Conservation (phyloP, 2,888 invertebrate species). For the Tuberolachnus salignus region DNA sequence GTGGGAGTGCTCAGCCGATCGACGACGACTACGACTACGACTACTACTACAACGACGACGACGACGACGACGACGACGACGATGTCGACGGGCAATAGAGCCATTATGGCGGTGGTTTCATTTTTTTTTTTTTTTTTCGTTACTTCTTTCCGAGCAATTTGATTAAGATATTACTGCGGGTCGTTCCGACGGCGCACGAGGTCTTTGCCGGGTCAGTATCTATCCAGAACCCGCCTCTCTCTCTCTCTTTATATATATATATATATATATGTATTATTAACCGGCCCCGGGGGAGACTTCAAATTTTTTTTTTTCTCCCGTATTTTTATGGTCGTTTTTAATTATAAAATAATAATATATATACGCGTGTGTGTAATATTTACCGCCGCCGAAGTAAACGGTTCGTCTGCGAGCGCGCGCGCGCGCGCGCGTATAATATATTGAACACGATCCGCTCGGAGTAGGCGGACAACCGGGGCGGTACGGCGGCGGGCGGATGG, state of each 20-base stretch:
- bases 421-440: neutral
- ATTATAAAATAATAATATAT: slow-evolving; percentile 48
- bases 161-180: slow-evolving; percentile 55
- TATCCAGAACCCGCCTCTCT: neutral
- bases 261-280: slow-evolving; percentile 9
- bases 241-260: too few relatives aligned
- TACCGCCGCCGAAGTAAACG: neutral
- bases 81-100: neutral
- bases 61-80: slow-evolving; percentile 39
- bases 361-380: neutral
- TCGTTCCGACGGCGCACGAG: slow-evolving; percentile 26
- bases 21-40: slow-evolving; percentile 36
- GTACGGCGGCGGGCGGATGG: neutral
- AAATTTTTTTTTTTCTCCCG: neutral
- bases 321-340: slow-evolving; percentile 49
- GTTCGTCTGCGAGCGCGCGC: too few relatives aligned
- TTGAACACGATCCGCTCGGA: neutral
- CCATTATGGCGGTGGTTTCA: neutral
- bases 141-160: slow-evolving; percentile 41
- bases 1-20: slow-evolving; percentile 31
- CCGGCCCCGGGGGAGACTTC: slow-evolving; percentile 40
- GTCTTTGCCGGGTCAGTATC: slow-evolving; percentile 29
- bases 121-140: slow-evolving; percentile 2
- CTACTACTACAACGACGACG: slow-evolving; percentile 37
- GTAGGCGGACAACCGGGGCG: neutral